These are phyloP conservation scores for Picathartes gymnocephalus DNA, from an alignment of 2,113 vertebrate species.

Conservation along the genomic window DNA sequence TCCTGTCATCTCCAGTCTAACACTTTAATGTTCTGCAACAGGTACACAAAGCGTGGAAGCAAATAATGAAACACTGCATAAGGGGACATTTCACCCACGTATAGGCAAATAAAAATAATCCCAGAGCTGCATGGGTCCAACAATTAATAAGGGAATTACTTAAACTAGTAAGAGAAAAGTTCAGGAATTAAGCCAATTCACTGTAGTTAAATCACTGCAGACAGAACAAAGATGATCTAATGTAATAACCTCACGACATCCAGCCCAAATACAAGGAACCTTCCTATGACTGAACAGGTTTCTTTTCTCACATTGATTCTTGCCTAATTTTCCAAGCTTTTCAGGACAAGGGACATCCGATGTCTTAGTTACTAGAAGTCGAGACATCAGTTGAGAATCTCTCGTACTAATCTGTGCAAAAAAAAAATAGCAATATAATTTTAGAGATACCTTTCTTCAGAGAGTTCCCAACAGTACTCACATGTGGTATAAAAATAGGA, in stretches of 20 bases:
- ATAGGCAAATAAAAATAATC: neutral
- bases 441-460: neutral
- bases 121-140: neutral
- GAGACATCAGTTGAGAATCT: neutral
- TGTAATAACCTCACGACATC: neutral
- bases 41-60: neutral
- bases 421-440: neutral
- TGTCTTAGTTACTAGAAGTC: neutral
- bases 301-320: neutral
- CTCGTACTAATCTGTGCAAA: neutral
- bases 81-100: neutral
- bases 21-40: neutral
- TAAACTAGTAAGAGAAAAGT: neutral
- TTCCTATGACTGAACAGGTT: neutral
- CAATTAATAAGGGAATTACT: neutral
- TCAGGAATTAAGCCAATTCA: neutral
- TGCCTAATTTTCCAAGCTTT: neutral
- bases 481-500: neutral
- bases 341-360: neutral
- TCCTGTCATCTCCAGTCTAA: neutral
- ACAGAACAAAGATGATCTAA: neutral
- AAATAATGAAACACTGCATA: neutral
- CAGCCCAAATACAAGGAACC: neutral
- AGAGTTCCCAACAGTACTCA: neutral
- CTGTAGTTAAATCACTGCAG: neutral